A percentile compares a stretch with the other conserved stretches of the same genome.
phyloP scores from a whole-genome alignment of 2,797 vertebrate species.

The Microctenopoma steveboyesi region DNA sequence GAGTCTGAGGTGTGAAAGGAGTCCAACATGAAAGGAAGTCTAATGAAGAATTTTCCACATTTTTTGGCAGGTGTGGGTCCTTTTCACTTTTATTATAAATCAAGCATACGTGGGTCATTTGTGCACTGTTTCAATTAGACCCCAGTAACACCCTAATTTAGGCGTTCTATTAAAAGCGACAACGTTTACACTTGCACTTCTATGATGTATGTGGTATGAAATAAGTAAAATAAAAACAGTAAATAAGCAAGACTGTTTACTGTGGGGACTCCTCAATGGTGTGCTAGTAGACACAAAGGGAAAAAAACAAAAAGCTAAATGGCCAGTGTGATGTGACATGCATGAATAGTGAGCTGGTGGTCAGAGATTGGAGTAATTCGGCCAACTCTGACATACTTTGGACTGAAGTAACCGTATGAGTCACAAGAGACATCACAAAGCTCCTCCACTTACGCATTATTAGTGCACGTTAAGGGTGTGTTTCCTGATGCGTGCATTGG shows the following conservation, averaged over 20 bases:
- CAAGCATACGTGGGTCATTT: constrained; percentile 18
- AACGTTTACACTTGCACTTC: no score
- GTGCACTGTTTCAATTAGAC: constrained; percentile 48
- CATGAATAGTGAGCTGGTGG: constrained; percentile 51
- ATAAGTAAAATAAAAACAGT: no score
- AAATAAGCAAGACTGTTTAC: constrained; percentile 9
- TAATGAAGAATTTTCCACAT: constrained; percentile 61
- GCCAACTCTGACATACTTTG: constrained; percentile 49
- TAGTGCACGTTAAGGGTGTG: constrained; percentile 52
- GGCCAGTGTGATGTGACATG: constrained; percentile 53
- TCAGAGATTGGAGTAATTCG: constrained; percentile 35
- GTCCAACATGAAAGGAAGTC: constrained; percentile 65
- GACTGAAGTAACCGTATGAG: constrained; percentile 62
- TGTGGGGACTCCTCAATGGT: constrained; percentile 64
- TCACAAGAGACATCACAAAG: constrained; percentile 55
- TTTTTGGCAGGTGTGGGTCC: constrained; percentile 56
- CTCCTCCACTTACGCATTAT: constrained; percentile 51
- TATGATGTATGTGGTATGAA: no score
- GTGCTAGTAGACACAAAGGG: constrained; percentile 51
- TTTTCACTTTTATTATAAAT: constrained; percentile 62
- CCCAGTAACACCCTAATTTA: constrained; percentile 17
- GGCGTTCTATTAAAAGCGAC: no score
- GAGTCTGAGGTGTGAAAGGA: constrained; percentile 61
- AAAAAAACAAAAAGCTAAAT: constrained; percentile 43
- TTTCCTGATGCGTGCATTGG: constrained; percentile 35